Evolutionary conservation across 1,140 invertebrate species (phyloP), one percentile per base, ranked within the genome.

Genomic region (Brachionus sp.): DNA sequence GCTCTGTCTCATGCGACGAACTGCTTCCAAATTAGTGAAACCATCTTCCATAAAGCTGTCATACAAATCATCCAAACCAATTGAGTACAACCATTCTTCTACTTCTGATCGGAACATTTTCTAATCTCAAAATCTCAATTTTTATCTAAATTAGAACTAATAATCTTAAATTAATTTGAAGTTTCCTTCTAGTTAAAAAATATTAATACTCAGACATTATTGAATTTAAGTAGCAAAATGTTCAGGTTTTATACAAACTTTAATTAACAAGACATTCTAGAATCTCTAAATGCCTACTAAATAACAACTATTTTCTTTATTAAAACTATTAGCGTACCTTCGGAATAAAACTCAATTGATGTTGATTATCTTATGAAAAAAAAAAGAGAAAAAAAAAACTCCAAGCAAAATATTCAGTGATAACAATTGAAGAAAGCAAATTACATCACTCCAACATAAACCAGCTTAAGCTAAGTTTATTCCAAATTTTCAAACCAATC

Each of bases 81-180:
- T 80, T n/a, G 77, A 80, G 77, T 80, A 80, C 33, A 80, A 66
- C 77, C 77, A 80, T 66, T 80, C 50, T 66, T 80, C 77, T 19
- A 80, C 77, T 66, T 80, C 77, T 80, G 77, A 80, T n/a, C 62
- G 77, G 57, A 62, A 80, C 77, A 80, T 80, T 44, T 75, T 75
- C 44, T 6, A 10, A 6, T 70, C n/a, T n/a, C n/a, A 39, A 70
- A 70, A 42, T 25, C 23, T 25, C 23, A 19, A 57, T 33, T 66
- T 12, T 37, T 66, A 70, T 70, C 66, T 70, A 70, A 70, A 70
- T 70, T 42, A 70, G 35, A 66, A n/a, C 64, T 66, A 33, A 16
- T 12, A 64, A 64, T 25, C 1, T 12, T 3, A 66, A 66, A 66
- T 33, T 33, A 66, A 66, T 12, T 16, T 66, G 25, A 66, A 66